Evolutionary conservation across 2,797 vertebrate species (phyloP).

Genomic region (Pseudochirops cupreus): DNA sequence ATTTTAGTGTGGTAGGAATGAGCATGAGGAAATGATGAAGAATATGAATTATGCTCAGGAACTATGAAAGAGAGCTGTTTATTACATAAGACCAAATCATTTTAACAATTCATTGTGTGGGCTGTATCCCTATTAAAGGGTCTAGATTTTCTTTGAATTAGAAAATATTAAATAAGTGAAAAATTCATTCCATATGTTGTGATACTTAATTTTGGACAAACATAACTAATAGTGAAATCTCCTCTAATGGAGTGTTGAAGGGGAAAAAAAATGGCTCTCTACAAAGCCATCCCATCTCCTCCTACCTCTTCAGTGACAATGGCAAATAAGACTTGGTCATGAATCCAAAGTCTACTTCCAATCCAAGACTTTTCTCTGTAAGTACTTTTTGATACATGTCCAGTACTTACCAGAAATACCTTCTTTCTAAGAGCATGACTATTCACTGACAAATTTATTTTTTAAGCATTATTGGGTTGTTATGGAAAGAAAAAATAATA

Average conservation of each 20-base stretch:
- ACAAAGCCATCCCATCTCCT: neutral
- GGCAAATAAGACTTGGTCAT: slow-evolving; percentile 30
- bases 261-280: neutral
- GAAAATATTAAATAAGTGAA: slow-evolving; percentile 54
- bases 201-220: slow-evolving; percentile 33
- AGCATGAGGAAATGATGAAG: neutral
- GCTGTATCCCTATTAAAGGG: neutral
- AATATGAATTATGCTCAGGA: neutral
- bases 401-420: slow-evolving; percentile 39
- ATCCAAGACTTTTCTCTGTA: slow-evolving; percentile 1
- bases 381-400: slow-evolving; percentile 13
- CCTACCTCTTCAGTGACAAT: slow-evolving; percentile 7
- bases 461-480: slow-evolving; percentile 35
- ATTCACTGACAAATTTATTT: neutral
- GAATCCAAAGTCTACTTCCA: neutral
- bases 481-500: slow-evolving; percentile 40
- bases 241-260: neutral
- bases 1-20: slow-evolving; percentile 8
- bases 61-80: neutral
- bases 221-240: neutral
- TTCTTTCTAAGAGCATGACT: slow-evolving; percentile 41
- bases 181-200: slow-evolving; percentile 42
- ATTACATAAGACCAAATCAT: neutral
- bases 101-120: slow-evolving; percentile 21
- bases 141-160: slow-evolving; percentile 59